Evolutionary conservation across 1,140 invertebrate species (phyloP).

Genomic region (Diabrotica virgifera): DNA sequence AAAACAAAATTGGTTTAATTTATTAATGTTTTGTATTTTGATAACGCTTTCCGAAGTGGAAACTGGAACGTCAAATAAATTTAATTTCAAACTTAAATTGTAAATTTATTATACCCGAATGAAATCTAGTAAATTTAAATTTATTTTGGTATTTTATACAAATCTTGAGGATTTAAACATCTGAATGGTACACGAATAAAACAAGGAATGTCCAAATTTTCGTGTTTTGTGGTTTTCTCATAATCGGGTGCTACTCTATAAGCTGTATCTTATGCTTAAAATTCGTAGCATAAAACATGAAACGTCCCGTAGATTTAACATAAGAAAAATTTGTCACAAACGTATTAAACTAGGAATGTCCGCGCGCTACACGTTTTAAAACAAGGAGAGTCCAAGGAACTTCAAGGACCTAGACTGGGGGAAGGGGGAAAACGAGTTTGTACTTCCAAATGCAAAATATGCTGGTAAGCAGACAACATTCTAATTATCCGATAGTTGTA

Average conservation of each 20-base stretch:
- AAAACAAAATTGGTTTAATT: too few relatives aligned
- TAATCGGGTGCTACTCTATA: neutral
- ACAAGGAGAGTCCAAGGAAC: neutral
- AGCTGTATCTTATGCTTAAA: neutral
- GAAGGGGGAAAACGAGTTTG: neutral
- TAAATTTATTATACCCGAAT: too few relatives aligned
- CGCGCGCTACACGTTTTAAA: constrained; percentile 3
- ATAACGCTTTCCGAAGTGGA: too few relatives aligned
- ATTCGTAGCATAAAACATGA: neutral
- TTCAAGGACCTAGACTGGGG: neutral
- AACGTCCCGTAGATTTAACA: constrained; percentile 3
- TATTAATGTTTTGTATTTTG: too few relatives aligned
- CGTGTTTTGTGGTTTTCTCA: neutral
- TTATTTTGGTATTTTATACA: too few relatives aligned
- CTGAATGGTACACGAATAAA: neutral
- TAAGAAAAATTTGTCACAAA: neutral
- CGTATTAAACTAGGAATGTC: constrained; percentile 5
- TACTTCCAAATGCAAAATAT: constrained; percentile 4
- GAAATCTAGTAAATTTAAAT: too few relatives aligned
- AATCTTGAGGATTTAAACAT: too few relatives aligned
- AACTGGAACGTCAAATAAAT: too few relatives aligned
- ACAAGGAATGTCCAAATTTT: neutral
- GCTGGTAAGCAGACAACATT: constrained; percentile 3
- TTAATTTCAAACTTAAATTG: too few relatives aligned
- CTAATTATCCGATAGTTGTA: neutral